Evolutionary conservation across 1,140 invertebrate genomes (phyloP).

Genomic region (Homarus americanus): DNA sequence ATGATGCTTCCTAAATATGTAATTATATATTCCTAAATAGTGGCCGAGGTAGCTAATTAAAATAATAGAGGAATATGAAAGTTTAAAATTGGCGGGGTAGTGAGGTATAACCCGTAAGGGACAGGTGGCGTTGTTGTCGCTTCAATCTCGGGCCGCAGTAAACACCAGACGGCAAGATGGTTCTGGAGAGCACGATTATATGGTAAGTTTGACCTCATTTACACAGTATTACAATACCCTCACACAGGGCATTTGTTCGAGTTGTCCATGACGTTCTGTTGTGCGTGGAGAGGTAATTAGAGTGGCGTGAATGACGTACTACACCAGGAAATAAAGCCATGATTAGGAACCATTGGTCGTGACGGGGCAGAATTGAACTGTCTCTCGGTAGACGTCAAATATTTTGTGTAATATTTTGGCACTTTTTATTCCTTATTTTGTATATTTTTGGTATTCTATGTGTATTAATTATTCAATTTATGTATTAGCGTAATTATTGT

Average conservation of each 20-base stretch:
- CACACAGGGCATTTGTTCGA: not conserved
- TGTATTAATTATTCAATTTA: not conserved
- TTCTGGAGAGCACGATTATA: conserved; percentile 98
- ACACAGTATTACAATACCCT: too few species aligned
- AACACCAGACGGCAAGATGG: conserved; percentile 85
- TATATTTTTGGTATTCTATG: too few species aligned
- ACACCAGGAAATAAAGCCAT: not conserved
- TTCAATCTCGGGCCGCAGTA: not conserved
- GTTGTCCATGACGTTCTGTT: not conserved
- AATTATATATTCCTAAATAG: too few species aligned
- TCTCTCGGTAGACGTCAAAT: too few species aligned
- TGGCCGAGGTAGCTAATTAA: too few species aligned
- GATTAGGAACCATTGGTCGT: not conserved
- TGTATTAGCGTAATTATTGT: not conserved
- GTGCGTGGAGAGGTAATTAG: not conserved
- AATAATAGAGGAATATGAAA: too few species aligned
- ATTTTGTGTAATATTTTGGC: not conserved
- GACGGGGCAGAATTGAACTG: conserved; percentile 42
- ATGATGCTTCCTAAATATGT: too few species aligned
- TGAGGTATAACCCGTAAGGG: not conserved
- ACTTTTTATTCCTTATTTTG: not conserved
- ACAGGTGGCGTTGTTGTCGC: not conserved
- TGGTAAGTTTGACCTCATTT: conserved; percentile 79
- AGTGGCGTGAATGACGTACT: not conserved
- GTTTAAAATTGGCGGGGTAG: not conserved